Base-by-base conservation (phyloP, 2,888 invertebrate genomes). In the Melieria omissa region DNA sequence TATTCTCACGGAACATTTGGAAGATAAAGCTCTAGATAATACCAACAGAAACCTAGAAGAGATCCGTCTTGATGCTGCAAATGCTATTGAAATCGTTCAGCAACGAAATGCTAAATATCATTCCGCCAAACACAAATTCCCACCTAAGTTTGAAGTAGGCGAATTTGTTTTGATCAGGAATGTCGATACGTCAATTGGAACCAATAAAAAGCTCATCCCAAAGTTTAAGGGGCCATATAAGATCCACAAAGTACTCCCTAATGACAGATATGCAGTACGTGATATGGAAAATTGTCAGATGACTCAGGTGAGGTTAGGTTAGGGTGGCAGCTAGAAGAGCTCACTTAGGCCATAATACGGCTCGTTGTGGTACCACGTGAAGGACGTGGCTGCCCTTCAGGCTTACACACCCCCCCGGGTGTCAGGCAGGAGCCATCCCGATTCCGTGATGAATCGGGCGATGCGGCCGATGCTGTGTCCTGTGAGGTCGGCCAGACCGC, bases 201-300 rank as follows among this genome's bases (percentile, higher is more conserved):
- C 14, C 14, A 68, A 61, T 52, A 68, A 68, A 29, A 61, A 68
- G 44, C 60, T 68, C n/a, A 52, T 47, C 14, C 47, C 47, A 41
- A 68, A 68, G 7, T 68, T 42, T 60, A 60, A 52, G 61, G 68
- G 68, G 8, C 68, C 68, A 29, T 68, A 61, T 52, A 52, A 41
- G 5, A 45, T 68, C 41, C 49, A 60, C 12, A 69, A 69, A 29
- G 14, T 45, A 9, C 45, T 69, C 44, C 62, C 62, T n/a, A 12
- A 61, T n/a, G 61, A 61, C 44, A 44, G 61, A 14, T 70, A 70
- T 46, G 70, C 47, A 7, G 47, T 64, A 4, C 42, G 42, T 8
- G 70, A 70, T 60, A 60, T 70, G 9, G 70, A 70, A 9, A 60
- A 70, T 14, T 71, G 45, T 55, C 71, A 71, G 47, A 8, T 62